Conservation (phyloP, 2,797 vertebrate species). For the Xenops minutus region DNA sequence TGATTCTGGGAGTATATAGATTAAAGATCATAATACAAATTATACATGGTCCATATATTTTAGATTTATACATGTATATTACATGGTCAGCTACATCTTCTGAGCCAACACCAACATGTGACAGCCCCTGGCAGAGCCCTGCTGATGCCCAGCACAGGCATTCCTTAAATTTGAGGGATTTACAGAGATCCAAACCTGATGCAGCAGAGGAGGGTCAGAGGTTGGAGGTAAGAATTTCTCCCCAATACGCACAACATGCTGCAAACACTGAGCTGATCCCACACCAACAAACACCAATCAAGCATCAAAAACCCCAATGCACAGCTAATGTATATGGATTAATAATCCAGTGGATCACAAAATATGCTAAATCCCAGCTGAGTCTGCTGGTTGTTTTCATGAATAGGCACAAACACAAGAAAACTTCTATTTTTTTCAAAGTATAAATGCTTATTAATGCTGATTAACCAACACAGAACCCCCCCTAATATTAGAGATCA, state of each 20-base stretch:
- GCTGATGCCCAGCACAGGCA: neutral
- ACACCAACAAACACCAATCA: rapidly evolving
- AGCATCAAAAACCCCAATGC: rapidly evolving
- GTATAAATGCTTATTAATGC: neutral
- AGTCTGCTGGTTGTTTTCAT: neutral
- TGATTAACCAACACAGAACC: neutral
- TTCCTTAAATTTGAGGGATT: neutral
- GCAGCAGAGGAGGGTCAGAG: neutral
- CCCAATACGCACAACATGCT: rapidly evolving
- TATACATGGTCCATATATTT: neutral
- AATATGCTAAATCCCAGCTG: neutral
- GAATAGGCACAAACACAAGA: neutral
- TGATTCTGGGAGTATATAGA: too few species aligned
- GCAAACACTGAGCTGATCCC: neutral
- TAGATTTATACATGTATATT: too few species aligned
- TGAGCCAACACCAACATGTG: neutral
- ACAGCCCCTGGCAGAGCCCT: neutral
- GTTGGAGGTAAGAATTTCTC: neutral
- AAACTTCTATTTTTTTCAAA: neutral
- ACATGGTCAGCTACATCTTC: rapidly evolving
- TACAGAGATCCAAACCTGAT: neutral
- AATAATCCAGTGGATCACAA: neutral
- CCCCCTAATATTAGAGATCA: neutral
- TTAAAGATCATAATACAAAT: neutral
- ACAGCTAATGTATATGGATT: neutral